phyloP scores from a whole-genome alignment of 2,888 invertebrate genomes.

The Oegoconia quadripuncta region DNA sequence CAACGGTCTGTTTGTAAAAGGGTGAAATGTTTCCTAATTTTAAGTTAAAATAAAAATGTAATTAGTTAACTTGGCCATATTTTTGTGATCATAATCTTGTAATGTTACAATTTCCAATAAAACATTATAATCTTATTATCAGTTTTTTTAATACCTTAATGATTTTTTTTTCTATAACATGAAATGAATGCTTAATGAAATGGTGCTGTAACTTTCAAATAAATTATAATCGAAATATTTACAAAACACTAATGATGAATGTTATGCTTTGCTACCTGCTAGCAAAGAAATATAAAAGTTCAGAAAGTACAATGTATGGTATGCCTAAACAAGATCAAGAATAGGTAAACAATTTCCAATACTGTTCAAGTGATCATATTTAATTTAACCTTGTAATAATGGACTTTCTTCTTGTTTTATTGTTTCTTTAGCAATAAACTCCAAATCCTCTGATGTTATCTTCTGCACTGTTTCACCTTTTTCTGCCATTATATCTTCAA shows the following conservation, averaged over 20 bases:
- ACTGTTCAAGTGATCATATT: constrained; percentile 24
- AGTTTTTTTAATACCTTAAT: too few relatives aligned
- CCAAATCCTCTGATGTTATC: constrained; percentile 69
- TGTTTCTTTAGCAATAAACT: constrained; percentile 66
- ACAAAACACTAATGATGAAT: too few relatives aligned
- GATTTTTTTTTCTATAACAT: too few relatives aligned
- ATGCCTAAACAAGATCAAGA: too few relatives aligned
- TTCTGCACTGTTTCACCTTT: constrained; percentile 90
- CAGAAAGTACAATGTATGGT: too few relatives aligned
- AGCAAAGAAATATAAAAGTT: too few relatives aligned
- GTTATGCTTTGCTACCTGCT: too few relatives aligned
- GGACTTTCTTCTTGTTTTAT: constrained; percentile 29
- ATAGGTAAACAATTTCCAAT: background rate
- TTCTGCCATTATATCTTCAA: constrained; percentile 92
- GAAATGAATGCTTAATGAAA: too few relatives aligned
- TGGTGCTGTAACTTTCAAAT: too few relatives aligned
- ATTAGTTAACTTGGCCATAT: constrained; percentile 42
- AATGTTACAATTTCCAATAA: too few relatives aligned
- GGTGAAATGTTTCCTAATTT: background rate
- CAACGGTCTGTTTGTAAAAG: too few relatives aligned
- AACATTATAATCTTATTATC: constrained; percentile 1
- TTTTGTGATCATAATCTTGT: constrained; percentile 32
- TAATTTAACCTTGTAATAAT: constrained; percentile 18
- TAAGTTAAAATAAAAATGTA: background rate
- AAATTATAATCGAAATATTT: too few relatives aligned